Evolutionary conservation across 2,113 vertebrate species (phyloP).

Genomic region (Sebastes schlegelii): DNA sequence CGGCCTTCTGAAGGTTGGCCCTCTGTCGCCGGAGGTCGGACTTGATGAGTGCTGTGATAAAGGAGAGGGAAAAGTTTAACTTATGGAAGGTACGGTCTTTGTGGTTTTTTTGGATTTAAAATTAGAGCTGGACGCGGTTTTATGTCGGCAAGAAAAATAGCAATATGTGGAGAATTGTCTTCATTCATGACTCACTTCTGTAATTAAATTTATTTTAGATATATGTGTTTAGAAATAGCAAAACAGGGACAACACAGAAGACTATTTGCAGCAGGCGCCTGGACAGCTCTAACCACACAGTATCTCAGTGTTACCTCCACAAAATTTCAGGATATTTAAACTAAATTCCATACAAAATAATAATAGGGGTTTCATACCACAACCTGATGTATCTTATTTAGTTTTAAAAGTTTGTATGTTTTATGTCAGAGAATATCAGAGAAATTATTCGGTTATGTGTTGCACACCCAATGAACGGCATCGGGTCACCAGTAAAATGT

Average conservation of each 20-base stretch:
- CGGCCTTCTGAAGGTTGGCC: conserved; percentile 80
- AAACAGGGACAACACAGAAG: neutral
- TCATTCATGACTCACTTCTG: conserved; percentile 2
- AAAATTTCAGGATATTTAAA: neutral
- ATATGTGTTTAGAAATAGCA: neutral
- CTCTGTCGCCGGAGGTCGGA: conserved; percentile 91
- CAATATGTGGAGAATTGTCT: neutral
- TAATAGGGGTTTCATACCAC: neutral
- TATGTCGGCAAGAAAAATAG: neutral
- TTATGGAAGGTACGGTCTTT: no score
- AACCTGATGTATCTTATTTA: neutral
- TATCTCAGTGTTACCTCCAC: neutral
- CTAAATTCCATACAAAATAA: neutral
- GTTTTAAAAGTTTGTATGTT: neutral
- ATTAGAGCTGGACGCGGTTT: neutral
- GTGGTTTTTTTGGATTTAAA: neutral
- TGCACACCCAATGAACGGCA: neutral
- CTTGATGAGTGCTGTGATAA: conserved; percentile 88
- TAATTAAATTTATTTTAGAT: neutral
- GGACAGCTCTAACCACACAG: neutral
- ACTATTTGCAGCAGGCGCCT: neutral
- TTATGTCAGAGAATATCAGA: neutral
- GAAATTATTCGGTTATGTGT: neutral
- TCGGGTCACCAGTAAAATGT: neutral
- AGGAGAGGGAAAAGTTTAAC: neutral